Conservation (phyloP, 1,140 invertebrate genomes). For the Drosophila orosa region DNA sequence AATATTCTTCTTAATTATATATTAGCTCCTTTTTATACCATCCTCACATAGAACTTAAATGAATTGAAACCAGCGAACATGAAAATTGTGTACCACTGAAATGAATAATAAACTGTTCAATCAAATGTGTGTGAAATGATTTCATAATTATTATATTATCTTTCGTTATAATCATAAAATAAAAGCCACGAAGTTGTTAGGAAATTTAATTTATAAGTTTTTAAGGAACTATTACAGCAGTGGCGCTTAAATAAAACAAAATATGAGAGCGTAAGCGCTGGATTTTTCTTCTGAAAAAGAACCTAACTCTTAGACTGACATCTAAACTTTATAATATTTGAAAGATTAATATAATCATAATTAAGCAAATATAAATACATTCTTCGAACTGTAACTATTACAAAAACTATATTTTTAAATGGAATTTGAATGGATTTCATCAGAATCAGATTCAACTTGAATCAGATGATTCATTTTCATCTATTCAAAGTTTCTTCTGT, state of each 20-base stretch:
- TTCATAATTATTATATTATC: no score
- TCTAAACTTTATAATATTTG: no score
- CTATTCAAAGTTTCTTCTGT: background rate
- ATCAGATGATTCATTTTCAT: background rate
- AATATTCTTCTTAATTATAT: conserved; percentile 41
- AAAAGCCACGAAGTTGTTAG: background rate
- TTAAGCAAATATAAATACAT: background rate
- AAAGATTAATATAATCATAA: background rate
- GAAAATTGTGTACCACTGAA: conserved; percentile 46
- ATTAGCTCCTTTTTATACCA: conserved; percentile 57
- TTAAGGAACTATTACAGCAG: background rate
- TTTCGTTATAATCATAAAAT: no score
- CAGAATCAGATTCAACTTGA: no score
- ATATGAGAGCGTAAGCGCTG: background rate
- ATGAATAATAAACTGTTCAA: conserved; percentile 46
- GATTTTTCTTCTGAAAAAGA: no score
- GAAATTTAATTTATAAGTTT: background rate
- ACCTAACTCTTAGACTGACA: no score
- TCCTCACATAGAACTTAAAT: conserved; percentile 43
- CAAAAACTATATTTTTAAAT: background rate
- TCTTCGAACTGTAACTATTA: no score
- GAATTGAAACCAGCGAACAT: conserved; percentile 50
- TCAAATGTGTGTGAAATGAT: background rate
- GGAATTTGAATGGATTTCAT: background rate
- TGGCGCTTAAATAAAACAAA: background rate